Conservation (phyloP, 2,113 vertebrate genomes). For the Phalacrocorax brasilianus region DNA sequence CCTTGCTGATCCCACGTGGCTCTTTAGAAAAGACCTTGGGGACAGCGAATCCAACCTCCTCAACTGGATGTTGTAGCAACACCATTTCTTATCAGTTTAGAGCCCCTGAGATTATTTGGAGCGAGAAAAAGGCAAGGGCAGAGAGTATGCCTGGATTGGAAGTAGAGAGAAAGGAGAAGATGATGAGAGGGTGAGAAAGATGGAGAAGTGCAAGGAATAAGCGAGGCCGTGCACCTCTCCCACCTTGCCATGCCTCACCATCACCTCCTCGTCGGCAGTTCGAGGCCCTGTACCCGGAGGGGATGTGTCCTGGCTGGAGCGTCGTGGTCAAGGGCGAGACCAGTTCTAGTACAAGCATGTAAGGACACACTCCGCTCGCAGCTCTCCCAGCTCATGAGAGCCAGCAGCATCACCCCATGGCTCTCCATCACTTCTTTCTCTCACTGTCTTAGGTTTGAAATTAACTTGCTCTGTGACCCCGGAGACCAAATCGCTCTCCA, state of each 20-base stretch:
- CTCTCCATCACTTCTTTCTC: background rate
- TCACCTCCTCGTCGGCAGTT: slow-evolving; percentile 59
- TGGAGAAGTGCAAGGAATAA: background rate
- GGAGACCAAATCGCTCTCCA: slow-evolving; percentile 81
- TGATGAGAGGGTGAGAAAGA: background rate
- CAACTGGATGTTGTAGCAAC: background rate
- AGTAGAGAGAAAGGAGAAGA: background rate
- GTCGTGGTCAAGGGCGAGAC: slow-evolving; percentile 74
- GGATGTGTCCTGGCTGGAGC: slow-evolving; percentile 81
- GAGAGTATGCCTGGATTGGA: background rate
- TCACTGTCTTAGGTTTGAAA: slow-evolving; percentile 75
- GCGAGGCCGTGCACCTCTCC: background rate
- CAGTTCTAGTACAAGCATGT: slow-evolving; percentile 69
- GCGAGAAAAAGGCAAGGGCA: background rate
- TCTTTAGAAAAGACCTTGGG: background rate
- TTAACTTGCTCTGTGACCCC: slow-evolving; percentile 75
- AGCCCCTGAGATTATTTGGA: background rate
- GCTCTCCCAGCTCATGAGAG: accelerated
- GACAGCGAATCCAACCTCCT: background rate
- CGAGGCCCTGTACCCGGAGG: slow-evolving; percentile 79
- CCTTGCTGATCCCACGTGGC: background rate
- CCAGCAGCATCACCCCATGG: accelerated
- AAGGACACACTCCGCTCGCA: background rate
- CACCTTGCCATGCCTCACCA: background rate
- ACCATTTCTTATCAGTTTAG: background rate